Percentiles rank a stretch among this genome's conserved stretches.
Conservation (phyloP, 2,888 invertebrate genomes). For the Diaprepes abbreviatus region DNA sequence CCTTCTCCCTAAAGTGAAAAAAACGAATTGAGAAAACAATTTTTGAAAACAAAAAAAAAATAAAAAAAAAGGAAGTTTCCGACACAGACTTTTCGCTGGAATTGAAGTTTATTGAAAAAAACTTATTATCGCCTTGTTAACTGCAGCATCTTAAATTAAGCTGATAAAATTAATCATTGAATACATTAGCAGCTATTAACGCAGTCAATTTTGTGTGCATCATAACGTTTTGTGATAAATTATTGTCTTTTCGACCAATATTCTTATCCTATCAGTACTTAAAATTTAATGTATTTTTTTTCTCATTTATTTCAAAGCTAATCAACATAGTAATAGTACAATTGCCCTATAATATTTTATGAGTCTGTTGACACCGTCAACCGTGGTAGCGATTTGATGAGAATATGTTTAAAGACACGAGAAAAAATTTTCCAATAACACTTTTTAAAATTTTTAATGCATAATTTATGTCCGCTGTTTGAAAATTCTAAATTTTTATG, state of each 20-base stretch:
- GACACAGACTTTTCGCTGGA: too few species aligned
- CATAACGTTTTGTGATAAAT: slow-evolving; percentile 50
- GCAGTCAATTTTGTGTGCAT: slow-evolving; percentile 55
- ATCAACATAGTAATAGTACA: neutral
- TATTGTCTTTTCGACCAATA: slow-evolving; percentile 27
- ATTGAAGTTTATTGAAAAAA: too few species aligned
- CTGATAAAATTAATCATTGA: slow-evolving; percentile 59
- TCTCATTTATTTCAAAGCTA: slow-evolving; percentile 14
- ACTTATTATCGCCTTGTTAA: slow-evolving; percentile 55
- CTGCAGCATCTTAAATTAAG: slow-evolving; percentile 54
- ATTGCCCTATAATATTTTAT: slow-evolving; percentile 1
- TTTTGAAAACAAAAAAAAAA: too few species aligned
- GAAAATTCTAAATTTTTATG: slow-evolving; percentile 6
- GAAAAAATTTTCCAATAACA: neutral
- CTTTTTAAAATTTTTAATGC: neutral
- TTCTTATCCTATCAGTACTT: slow-evolving; percentile 21
- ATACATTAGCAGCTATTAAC: slow-evolving; percentile 54
- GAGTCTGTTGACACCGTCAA: neutral
- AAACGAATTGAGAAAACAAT: too few species aligned
- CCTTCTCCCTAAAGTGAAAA: too few species aligned
- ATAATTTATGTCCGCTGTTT: neutral
- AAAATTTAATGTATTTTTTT: slow-evolving; percentile 10
- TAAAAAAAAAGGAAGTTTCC: too few species aligned
- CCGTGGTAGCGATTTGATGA: slow-evolving; percentile 3
- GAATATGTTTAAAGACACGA: neutral